Evolutionary conservation across 2,888 invertebrate genomes (phyloP).

Genomic region (Tetragnatha montana): DNA sequence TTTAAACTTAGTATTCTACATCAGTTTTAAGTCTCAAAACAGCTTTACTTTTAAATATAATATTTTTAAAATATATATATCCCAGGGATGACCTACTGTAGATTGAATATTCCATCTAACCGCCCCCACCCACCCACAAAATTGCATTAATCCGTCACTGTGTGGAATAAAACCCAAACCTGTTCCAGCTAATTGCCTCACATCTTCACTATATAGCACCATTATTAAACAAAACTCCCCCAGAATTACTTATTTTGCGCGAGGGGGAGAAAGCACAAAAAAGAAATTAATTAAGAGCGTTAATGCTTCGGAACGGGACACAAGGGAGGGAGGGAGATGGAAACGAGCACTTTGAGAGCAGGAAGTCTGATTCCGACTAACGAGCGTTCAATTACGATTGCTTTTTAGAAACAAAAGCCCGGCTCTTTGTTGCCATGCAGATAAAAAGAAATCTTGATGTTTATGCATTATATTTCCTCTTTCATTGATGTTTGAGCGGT

Average conservation of each 20-base stretch:
- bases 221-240: too few species aligned
- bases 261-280: neutral
- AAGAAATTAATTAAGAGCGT: slow-evolving; percentile 32
- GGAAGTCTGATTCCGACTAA: slow-evolving; percentile 33
- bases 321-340: too few species aligned
- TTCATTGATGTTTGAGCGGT: neutral
- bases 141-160: too few species aligned
- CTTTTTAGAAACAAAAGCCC: neutral
- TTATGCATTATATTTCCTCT: neutral
- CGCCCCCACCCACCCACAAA: too few species aligned
- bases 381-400: slow-evolving; percentile 25
- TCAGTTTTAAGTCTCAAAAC: too few species aligned
- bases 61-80: too few species aligned
- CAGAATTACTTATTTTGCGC: neutral
- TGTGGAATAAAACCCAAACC: neutral
- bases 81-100: too few species aligned
- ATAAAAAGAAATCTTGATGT: neutral
- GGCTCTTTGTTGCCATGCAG: neutral
- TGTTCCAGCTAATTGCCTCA: neutral
- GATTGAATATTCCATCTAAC: too few species aligned
- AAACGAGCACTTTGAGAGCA: slow-evolving; percentile 1
- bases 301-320: slow-evolving; percentile 14
- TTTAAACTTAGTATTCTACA: too few species aligned
- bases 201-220: too few species aligned
- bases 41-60: too few species aligned